Percentiles rank a stretch among this genome's conserved stretches.
Conservation (phyloP, 1,140 invertebrate genomes). For the Aphis craccivora region DNA sequence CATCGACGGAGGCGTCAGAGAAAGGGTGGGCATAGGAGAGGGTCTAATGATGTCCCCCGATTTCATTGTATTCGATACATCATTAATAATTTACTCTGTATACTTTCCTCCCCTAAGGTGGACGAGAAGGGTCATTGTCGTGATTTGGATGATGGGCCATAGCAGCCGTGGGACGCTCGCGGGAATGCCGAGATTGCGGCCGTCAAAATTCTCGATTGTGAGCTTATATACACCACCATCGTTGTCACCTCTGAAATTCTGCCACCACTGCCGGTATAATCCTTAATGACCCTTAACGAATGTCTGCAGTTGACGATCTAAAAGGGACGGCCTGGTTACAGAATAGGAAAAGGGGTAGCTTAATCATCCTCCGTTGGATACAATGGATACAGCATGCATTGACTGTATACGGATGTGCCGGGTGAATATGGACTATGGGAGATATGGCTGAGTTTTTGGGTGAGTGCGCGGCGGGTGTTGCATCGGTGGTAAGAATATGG, state of each 20-base stretch:
- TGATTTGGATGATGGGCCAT: not conserved
- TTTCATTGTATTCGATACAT: conserved; percentile 38
- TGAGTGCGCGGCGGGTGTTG: not conserved
- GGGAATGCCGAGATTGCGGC: conserved; percentile 2
- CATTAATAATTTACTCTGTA: conserved; percentile 36
- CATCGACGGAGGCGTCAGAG: not conserved
- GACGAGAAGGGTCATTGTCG: conserved; percentile 29
- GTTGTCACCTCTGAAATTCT: not conserved
- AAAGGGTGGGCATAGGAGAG: no score
- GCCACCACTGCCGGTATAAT: not conserved
- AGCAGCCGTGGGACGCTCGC: not conserved
- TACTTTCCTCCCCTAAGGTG: not conserved
- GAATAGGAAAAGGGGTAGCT: conserved; percentile 30
- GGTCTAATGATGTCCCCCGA: not conserved
- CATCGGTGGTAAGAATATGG: not conserved
- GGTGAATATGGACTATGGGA: not conserved
- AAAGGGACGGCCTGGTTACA: not conserved
- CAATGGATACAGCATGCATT: not conserved
- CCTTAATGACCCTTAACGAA: conserved; percentile 57
- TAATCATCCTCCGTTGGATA: conserved; percentile 36
- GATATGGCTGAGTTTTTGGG: conserved; percentile 13
- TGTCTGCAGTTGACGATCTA: conserved; percentile 51
- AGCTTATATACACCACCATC: not conserved
- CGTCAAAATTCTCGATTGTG: conserved; percentile 47
- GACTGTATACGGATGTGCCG: not conserved